Base-by-base conservation (phyloP, 2,797 vertebrate genomes). In the Gallinago solitaria region DNA sequence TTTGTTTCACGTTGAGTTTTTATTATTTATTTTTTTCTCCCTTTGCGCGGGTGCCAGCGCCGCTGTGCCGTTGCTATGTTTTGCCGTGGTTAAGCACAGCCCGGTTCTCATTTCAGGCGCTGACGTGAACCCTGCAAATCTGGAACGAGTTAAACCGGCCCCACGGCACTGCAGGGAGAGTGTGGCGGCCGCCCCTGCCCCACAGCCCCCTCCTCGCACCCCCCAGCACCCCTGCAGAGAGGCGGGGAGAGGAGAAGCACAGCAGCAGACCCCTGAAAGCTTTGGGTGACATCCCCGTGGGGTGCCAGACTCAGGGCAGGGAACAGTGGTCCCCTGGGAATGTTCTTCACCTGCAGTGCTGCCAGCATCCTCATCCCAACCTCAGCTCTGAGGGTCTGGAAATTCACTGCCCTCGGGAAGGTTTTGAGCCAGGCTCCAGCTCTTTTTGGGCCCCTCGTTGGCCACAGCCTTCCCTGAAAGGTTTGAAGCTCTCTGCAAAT, bases 11-110 rank as follows among this genome's bases (percentile, higher is more conserved):
- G 25, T 57, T 56, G 92, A 59, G 54, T 73, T 74, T 39, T 51
- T 10, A 2, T 14, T 11, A 1, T 39, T 23, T 16, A 5, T 23
- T 16, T 5, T 37, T 21, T 12, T 17, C 32, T 24, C 82, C 25
- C 82, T 28, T 23, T 33, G 80, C 10, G 0, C 4, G 9, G 39
- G 10, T 76, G 79, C 56, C 63, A 61, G 95, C 39, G 1, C 80
- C 75, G 95, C 96, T 97, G 95, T 96, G 97, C 95, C 25, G 97
- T 98, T 97, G 97, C 98, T 98, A 97, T 92, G 97, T 94, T 97
- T 96, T 89, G 75, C 5, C 7, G 85, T 89, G 96, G 85, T 89
- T 95, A 71, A 57, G 75, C 88, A 51, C 57, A 37, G 85, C 83
- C 2, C 48, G 1, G 77, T 96, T 97, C 96, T 92, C 53, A 45